Conservation (phyloP, 64 coral and sea anemone species). For the Catalaphyllia jardinei region DNA sequence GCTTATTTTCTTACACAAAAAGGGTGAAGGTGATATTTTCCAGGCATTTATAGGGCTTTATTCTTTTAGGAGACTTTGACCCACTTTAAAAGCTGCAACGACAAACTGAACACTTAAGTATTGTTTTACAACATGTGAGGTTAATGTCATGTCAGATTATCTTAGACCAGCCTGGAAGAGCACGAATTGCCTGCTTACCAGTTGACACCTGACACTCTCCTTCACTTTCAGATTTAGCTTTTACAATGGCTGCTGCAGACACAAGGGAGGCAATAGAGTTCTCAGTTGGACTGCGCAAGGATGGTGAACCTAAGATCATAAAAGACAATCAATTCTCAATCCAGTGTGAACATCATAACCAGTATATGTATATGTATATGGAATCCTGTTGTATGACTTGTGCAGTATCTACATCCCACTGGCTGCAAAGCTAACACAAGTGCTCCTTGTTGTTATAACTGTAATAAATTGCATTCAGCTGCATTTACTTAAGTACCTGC, state of each 20-base stretch:
- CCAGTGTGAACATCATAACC: not conserved
- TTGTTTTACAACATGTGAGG: not conserved
- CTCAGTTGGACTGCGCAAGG: conserved; percentile 85
- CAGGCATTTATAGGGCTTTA: too few species aligned
- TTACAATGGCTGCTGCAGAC: conserved; percentile 87
- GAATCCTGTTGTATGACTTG: too few species aligned
- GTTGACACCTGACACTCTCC: conserved; percentile 2
- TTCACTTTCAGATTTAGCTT: conserved; percentile 79
- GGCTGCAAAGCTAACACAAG: too few species aligned
- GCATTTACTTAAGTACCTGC: conserved; percentile 52
- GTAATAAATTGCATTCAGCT: too few species aligned
- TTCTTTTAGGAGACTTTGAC: too few species aligned
- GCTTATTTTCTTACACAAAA: too few species aligned
- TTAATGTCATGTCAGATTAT: too few species aligned
- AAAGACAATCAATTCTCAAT: not conserved
- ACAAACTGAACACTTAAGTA: not conserved
- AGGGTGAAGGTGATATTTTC: too few species aligned
- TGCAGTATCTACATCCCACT: too few species aligned
- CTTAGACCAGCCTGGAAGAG: not conserved
- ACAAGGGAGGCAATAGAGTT: conserved; percentile 91
- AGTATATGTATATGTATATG: too few species aligned
- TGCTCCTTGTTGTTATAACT: too few species aligned
- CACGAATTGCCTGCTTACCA: not conserved
- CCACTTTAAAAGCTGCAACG: not conserved
- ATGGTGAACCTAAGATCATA: conserved; percentile 69